phyloP scores from a whole-genome alignment of 2,888 invertebrate genomes.

The Invenusta paracnida region DNA sequence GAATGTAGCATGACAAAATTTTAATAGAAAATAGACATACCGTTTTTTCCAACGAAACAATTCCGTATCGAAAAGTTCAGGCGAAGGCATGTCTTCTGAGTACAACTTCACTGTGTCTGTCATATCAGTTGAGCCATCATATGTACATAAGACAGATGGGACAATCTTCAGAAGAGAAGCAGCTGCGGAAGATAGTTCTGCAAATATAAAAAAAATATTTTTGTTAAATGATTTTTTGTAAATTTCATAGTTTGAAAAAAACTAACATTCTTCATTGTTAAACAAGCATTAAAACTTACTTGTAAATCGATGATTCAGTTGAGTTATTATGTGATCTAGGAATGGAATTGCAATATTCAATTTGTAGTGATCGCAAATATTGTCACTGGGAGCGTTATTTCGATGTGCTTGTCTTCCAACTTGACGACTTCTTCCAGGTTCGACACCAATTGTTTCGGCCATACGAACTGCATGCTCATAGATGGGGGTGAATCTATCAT shows the following conservation, averaged over 20 bases:
- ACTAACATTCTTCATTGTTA: not conserved
- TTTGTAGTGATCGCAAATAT: not conserved
- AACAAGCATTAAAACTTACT: not conserved
- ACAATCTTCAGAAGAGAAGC: not conserved
- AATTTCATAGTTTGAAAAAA: not conserved
- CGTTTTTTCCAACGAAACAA: not conserved
- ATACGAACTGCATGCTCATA: not conserved
- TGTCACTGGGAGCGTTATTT: not conserved
- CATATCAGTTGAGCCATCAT: not conserved
- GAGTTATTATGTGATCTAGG: not conserved
- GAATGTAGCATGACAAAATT: not conserved
- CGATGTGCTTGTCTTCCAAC: not conserved
- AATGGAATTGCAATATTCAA: not conserved
- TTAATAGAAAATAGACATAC: not conserved
- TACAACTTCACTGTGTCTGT: not conserved
- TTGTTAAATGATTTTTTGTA: not conserved
- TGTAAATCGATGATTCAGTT: not conserved
- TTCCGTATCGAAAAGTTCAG: not conserved
- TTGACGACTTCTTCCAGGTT: not conserved
- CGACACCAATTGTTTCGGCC: not conserved
- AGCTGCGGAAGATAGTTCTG: not conserved
- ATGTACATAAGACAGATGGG: not conserved
- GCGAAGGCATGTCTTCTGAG: not conserved
- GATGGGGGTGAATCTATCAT: not conserved
- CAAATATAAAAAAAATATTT: not conserved